A percentile compares a stretch with the other conserved stretches of the same genome.
phyloP scores from a whole-genome alignment of 1,140 invertebrate genomes.

The Pollicipes pollicipes region DNA sequence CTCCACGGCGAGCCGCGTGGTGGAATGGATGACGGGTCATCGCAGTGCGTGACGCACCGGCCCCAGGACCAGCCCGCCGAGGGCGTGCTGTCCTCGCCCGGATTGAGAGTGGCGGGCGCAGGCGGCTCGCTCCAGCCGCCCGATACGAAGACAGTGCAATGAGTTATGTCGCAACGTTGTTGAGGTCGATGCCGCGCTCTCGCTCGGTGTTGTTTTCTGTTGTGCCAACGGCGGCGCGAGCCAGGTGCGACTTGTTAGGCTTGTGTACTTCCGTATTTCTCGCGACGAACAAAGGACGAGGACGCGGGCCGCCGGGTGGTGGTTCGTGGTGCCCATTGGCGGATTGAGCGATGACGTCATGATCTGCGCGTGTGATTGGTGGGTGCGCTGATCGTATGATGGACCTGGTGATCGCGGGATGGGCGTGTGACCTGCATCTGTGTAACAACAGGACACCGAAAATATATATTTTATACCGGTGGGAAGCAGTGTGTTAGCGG shows the following conservation, averaged over 20 bases:
- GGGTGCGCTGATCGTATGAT: not conserved
- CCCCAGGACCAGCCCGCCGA: no score
- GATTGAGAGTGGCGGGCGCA: no score
- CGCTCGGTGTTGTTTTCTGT: not conserved
- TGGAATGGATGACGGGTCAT: no score
- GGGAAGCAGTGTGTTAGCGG: no score
- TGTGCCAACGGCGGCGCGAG: not conserved
- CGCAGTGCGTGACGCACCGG: no score
- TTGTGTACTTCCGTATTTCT: not conserved
- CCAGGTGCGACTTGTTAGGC: not conserved
- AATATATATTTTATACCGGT: constrained; percentile 2
- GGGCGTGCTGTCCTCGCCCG: no score
- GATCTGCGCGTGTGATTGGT: not conserved
- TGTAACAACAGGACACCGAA: not conserved
- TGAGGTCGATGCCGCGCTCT: no score
- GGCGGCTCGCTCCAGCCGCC: no score
- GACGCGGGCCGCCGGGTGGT: no score
- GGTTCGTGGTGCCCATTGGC: not conserved
- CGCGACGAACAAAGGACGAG: not conserved
- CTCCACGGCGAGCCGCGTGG: no score
- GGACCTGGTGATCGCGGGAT: not conserved
- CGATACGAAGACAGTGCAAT: no score
- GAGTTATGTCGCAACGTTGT: no score
- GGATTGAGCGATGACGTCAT: not conserved
- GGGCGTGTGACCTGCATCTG: not conserved